Base-by-base conservation (phyloP, 2,113 vertebrate species). In the Rafetus swinhoei region DNA sequence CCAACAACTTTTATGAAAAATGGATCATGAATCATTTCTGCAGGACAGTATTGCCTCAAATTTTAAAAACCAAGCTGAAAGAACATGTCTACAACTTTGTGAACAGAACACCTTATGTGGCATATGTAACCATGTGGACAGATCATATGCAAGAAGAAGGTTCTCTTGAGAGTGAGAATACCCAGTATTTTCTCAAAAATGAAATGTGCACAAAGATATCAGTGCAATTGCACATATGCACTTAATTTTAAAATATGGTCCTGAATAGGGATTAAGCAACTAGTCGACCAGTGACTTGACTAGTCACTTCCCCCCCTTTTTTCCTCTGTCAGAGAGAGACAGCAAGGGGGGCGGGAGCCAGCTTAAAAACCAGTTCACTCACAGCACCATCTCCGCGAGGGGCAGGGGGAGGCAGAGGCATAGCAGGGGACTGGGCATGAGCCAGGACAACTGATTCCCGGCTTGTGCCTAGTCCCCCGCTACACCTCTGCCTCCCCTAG, bases 71-170 rank as follows among this genome's bases (percentile, higher is more conserved):
- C 2, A 39, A 91, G 50, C 21, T 2, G 29, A 82, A 0, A 59
- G 59, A 87, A 74, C 1, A 2, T 15, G 55, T 52, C 81, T 16
- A 32, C 62, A 80, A 24, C 39, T 54, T 29, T 57, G 19, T n/a
- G 13, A 52, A 52, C 87, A 82, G 15, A 29, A 65, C 15, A 32
- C 13, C 29, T 15, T 65, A 86, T 0, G 0, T 65, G 69, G 15
- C 32, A 27, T 53, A 88, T 91, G 0, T 1, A 56, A 50, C 27
- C 32, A 59, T 0, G 4, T 2, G 21, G 15, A 52, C 16, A 57
- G 3, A 32, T 18, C 52, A 80, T 0, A 0, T 52, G 81, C 81
- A 81, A 89, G 19, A 82, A 0, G 0, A 54, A n/a, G 56, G 10
- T 13, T 85, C 45, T 32, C 25, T 7, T 59, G 21, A 2, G 12